Evolutionary conservation across 2,888 invertebrate genomes (phyloP).

Genomic region (Leptinotarsa peninsularis): DNA sequence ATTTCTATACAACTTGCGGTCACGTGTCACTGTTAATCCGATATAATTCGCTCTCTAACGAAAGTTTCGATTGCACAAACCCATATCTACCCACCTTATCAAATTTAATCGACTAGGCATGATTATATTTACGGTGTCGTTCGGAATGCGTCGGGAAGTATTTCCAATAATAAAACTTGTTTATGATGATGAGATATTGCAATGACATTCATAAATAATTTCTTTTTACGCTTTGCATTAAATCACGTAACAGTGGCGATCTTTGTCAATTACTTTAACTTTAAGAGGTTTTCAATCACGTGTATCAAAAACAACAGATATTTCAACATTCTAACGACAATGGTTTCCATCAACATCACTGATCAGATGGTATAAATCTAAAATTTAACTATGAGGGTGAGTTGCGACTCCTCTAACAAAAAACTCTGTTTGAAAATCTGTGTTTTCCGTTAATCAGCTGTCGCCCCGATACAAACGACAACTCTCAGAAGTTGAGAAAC

Average conservation of each 20-base stretch:
- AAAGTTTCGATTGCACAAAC: conserved; percentile 9
- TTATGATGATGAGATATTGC: conserved; percentile 16
- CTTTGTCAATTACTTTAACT: background rate
- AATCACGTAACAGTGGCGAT: background rate
- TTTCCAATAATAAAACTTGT: conserved; percentile 17
- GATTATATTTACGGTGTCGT: conserved; percentile 32
- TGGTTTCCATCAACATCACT: too few species aligned
- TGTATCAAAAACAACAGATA: too few species aligned
- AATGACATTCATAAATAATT: conserved; percentile 7
- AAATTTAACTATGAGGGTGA: too few species aligned
- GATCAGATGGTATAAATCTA: too few species aligned
- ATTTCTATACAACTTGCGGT: conserved; percentile 2
- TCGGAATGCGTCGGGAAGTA: conserved; percentile 17
- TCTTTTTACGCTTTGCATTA: background rate
- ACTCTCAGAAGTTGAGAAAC: too few species aligned
- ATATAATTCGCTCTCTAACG: conserved; percentile 7
- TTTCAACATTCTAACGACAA: too few species aligned
- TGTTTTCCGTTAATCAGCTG: too few species aligned
- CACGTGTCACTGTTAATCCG: background rate
- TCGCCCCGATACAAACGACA: too few species aligned
- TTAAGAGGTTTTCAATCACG: too few species aligned
- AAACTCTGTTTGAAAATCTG: too few species aligned
- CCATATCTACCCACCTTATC: conserved; percentile 4
- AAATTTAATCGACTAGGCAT: conserved; percentile 25
- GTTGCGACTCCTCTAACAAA: too few species aligned